phyloP scores from a whole-genome alignment of 2,797 vertebrate species.

The Sardinella longiceps region DNA sequence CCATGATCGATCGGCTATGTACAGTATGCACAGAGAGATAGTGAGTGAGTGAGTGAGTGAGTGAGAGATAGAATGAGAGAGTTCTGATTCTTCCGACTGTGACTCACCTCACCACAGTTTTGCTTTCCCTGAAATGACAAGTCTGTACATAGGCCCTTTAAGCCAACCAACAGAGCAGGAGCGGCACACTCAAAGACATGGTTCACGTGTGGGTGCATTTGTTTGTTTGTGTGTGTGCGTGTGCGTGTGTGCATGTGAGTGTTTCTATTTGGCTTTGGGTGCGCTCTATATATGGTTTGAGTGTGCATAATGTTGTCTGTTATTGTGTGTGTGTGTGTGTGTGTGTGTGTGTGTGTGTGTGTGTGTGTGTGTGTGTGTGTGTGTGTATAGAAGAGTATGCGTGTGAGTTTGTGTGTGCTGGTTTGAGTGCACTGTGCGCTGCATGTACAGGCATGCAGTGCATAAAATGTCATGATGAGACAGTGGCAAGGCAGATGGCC shows the following conservation, averaged over 20 bases:
- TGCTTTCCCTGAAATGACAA: conserved; percentile 42
- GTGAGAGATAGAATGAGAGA: conserved; percentile 4
- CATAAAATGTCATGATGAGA: not conserved
- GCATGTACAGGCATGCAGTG: not conserved
- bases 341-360: not conserved
- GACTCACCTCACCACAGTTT: conserved; percentile 32
- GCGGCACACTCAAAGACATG: conserved; percentile 32
- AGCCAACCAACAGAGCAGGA: conserved; percentile 16
- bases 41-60: not conserved
- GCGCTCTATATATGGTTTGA: not conserved
- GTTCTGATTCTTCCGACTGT: conserved; percentile 17
- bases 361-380: not conserved
- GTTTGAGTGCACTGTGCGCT: not conserved
- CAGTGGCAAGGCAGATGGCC: not conserved
- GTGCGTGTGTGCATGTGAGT: not conserved
- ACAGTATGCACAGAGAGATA: not conserved
- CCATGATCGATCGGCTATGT: no score
- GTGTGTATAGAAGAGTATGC: not conserved
- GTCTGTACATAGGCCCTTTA: conserved; percentile 43
- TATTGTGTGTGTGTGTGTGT: not conserved
- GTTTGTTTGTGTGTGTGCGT: not conserved
- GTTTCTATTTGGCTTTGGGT: not conserved
- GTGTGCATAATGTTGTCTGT: not conserved
- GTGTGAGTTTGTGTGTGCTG: not conserved
- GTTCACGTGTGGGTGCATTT: not conserved